A percentile compares a stretch with the other conserved stretches of the same genome.
Evolutionary conservation across 2,797 vertebrate species (phyloP).

Genomic region (Acanthurus lineatus): DNA sequence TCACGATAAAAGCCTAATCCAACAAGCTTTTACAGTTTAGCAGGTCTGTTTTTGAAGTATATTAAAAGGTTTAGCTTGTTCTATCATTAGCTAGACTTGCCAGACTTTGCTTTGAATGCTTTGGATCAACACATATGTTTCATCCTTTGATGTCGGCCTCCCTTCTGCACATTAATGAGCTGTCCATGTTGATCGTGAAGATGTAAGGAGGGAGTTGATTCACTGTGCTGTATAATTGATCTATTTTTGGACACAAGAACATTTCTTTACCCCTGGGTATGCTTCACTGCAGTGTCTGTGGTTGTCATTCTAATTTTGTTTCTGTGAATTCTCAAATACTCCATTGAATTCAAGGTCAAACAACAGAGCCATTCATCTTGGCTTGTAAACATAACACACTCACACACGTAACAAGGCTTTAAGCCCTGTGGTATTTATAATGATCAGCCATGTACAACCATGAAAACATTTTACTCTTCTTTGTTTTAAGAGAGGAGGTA

Average conservation of each 20-base stretch:
- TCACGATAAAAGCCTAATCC: background rate
- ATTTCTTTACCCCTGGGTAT: constrained; percentile 40
- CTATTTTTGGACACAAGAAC: constrained; percentile 58
- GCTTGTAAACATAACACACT: constrained; percentile 15
- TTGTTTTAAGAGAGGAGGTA: background rate
- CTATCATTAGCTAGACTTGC: background rate
- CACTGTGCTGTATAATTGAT: constrained; percentile 25
- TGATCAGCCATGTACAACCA: background rate
- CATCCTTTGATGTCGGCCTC: constrained; percentile 25
- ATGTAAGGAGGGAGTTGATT: constrained; percentile 14
- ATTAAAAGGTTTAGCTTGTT: constrained; percentile 2
- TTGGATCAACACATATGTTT: background rate
- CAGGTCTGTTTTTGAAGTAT: background rate
- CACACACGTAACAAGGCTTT: background rate
- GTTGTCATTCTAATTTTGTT: constrained; percentile 33
- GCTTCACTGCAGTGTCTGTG: constrained; percentile 24
- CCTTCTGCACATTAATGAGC: constrained; percentile 25
- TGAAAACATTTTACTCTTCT: constrained; percentile 2
- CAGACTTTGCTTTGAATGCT: background rate
- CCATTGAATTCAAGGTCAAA: constrained; percentile 43
- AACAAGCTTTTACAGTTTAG: background rate
- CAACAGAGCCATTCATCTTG: constrained; percentile 53
- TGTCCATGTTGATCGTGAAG: constrained; percentile 25
- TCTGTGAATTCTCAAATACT: constrained; percentile 35
- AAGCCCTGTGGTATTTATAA: constrained; percentile 16